These are phyloP conservation scores for Chrysodeixis includens DNA, from an alignment of 2,888 invertebrate genomes.

Conservation along the genomic window DNA sequence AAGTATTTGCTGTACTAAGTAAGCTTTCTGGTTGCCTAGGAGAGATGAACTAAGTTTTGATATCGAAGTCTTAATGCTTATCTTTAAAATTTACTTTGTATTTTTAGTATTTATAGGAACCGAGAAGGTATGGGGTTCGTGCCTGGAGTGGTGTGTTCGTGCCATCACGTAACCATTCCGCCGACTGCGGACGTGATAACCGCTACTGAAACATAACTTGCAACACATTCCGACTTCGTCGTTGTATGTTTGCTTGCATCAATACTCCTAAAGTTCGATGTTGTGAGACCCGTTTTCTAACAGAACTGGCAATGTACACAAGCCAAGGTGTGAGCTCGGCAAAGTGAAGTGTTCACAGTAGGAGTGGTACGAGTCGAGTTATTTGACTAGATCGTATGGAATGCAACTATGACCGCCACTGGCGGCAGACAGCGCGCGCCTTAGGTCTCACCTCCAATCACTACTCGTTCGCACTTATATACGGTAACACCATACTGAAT, in stretches of 20 bases:
- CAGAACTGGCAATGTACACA: conserved; percentile 46
- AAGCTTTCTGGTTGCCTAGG: too few species aligned
- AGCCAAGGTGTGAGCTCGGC: conserved; percentile 3
- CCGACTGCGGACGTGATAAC: conserved; percentile 56
- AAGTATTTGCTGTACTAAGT: too few species aligned
- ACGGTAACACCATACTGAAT: conserved; percentile 21
- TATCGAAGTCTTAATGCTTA: neutral
- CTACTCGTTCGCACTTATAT: conserved; percentile 32
- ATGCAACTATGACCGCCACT: conserved; percentile 56
- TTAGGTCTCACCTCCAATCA: conserved; percentile 14
- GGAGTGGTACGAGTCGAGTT: conserved; percentile 52
- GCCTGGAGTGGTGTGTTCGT: conserved; percentile 51
- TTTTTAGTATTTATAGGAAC: conserved; percentile 41
- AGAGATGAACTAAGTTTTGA: too few species aligned
- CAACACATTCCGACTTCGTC: neutral
- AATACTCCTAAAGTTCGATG: conserved; percentile 26
- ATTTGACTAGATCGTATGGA: conserved; percentile 67
- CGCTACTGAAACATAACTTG: conserved; percentile 39
- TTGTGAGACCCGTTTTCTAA: neutral
- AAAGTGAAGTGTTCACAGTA: conserved; percentile 17
- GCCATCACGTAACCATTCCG: conserved; percentile 53
- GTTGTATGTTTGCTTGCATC: conserved; percentile 8
- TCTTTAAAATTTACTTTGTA: conserved; percentile 29
- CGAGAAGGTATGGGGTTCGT: conserved; percentile 49
- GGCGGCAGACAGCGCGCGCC: conserved; percentile 26